phyloP scores from a whole-genome alignment of 1,140 invertebrate genomes.

The Lerema accius region DNA sequence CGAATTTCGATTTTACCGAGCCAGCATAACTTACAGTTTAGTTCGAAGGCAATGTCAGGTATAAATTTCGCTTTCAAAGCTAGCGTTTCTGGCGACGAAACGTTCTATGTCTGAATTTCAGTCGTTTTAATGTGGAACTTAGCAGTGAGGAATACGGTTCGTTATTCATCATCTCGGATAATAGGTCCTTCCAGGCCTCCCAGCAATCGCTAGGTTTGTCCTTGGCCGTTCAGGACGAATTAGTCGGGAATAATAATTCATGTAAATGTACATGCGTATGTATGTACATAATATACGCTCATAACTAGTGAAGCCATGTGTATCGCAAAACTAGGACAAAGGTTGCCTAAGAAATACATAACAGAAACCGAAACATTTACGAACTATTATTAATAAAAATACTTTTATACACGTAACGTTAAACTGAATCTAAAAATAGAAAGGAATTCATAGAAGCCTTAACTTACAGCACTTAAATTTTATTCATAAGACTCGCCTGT shows the following conservation, averaged over 20 bases:
- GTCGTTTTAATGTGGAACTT: conserved; percentile 33
- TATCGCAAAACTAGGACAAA: conserved; percentile 35
- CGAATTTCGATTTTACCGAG: conserved; percentile 46
- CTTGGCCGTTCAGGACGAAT: conserved; percentile 78
- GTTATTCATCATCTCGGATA: conserved; percentile 20
- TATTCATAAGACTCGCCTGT: too few species aligned
- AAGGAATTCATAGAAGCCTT: too few species aligned
- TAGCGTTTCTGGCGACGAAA: conserved; percentile 33
- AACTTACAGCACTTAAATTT: too few species aligned
- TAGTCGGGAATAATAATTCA: conserved; percentile 81
- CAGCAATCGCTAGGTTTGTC: conserved; percentile 60
- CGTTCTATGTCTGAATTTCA: conserved; percentile 35
- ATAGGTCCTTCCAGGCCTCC: conserved; percentile 70
- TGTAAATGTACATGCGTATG: conserved; percentile 73
- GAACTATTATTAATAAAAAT: neutral
- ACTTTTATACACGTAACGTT: too few species aligned
- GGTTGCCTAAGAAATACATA: neutral
- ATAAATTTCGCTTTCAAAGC: conserved; percentile 81
- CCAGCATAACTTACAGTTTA: conserved; percentile 42
- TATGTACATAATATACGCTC: conserved; percentile 53
- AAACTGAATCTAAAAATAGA: too few species aligned
- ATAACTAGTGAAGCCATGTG: conserved; percentile 41
- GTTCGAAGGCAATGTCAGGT: conserved; percentile 47
- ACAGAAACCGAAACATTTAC: too few species aligned
- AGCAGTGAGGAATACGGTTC: conserved; percentile 26